A percentile compares a stretch with the other conserved stretches of the same genome.
Evolutionary conservation across 2,888 invertebrate genomes (phyloP).

Genomic region (Falcaria lacertinaria): DNA sequence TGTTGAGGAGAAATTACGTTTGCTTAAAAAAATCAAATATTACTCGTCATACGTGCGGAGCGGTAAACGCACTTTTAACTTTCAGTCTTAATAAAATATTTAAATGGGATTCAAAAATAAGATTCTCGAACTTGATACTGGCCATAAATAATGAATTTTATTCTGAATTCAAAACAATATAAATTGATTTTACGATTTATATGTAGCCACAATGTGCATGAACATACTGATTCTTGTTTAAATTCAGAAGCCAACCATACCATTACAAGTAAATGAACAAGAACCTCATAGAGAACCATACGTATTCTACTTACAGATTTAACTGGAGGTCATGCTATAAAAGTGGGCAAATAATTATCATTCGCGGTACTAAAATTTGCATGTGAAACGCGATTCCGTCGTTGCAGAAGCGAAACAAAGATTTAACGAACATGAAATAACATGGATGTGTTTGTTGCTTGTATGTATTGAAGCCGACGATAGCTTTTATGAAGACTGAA

Average conservation of each 20-base stretch:
- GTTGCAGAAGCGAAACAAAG: slow-evolving; percentile 45
- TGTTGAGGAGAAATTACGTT: slow-evolving; percentile 5
- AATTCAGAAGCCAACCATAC: neutral
- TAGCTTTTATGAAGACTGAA: no score
- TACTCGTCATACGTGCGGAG: no score
- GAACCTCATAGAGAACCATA: slow-evolving; percentile 12
- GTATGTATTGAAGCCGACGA: neutral
- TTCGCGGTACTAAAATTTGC: slow-evolving; percentile 50
- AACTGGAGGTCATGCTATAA: slow-evolving; percentile 41
- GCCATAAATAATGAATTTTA: no score
- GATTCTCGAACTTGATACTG: no score
- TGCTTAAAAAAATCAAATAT: no score
- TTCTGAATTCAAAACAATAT: no score
- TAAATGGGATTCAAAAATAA: no score
- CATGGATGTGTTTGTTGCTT: slow-evolving; percentile 27
- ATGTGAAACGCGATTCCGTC: slow-evolving; percentile 29
- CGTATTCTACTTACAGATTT: slow-evolving; percentile 16
- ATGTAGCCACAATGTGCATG: no score
- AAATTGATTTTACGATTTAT: no score
- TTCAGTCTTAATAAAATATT: no score
- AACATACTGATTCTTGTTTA: no score
- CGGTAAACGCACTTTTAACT: no score
- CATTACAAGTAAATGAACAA: slow-evolving; percentile 6
- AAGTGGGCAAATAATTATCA: slow-evolving; percentile 56
- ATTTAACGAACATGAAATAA: slow-evolving; percentile 42